These are phyloP conservation scores for Drosophila infuscata DNA, from an alignment of 2,888 invertebrate species.

Conservation along the genomic window DNA sequence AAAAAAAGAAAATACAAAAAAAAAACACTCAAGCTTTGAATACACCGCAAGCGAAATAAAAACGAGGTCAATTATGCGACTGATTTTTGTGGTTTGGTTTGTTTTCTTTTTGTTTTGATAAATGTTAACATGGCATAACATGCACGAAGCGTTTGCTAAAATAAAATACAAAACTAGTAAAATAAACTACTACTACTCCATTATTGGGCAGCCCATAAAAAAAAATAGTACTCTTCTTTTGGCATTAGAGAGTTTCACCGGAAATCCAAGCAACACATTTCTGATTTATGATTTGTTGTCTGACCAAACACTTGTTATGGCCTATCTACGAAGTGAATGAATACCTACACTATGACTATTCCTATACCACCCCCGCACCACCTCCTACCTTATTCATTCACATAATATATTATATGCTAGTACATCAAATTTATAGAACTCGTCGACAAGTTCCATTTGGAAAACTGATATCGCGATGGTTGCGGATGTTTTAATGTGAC, in stretches of 20 bases:
- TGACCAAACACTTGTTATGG: constrained; percentile 67
- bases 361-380: not conserved
- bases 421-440: constrained; percentile 25
- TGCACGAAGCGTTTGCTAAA: constrained; percentile 31
- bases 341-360: constrained; percentile 22
- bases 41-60: constrained; percentile 35
- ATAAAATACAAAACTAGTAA: not conserved
- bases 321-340: constrained; percentile 60
- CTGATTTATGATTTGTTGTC: constrained; percentile 65
- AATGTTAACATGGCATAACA: constrained; percentile 51
- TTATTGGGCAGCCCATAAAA: constrained; percentile 11
- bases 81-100: constrained; percentile 38
- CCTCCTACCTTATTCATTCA: not conserved
- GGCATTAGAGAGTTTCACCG: constrained; percentile 63
- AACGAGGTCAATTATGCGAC: constrained; percentile 72
- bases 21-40: constrained; percentile 38
- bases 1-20: constrained; percentile 3
- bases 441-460: constrained; percentile 65
- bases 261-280: constrained; percentile 73
- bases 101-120: constrained; percentile 36
- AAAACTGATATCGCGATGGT: constrained; percentile 51
- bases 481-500: constrained; percentile 60
- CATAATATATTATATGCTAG: constrained; percentile 2
- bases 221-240: constrained; percentile 35
- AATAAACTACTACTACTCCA: constrained; percentile 6